Conservation (phyloP, 2,113 vertebrate genomes). For the Sebastes fasciatus region DNA sequence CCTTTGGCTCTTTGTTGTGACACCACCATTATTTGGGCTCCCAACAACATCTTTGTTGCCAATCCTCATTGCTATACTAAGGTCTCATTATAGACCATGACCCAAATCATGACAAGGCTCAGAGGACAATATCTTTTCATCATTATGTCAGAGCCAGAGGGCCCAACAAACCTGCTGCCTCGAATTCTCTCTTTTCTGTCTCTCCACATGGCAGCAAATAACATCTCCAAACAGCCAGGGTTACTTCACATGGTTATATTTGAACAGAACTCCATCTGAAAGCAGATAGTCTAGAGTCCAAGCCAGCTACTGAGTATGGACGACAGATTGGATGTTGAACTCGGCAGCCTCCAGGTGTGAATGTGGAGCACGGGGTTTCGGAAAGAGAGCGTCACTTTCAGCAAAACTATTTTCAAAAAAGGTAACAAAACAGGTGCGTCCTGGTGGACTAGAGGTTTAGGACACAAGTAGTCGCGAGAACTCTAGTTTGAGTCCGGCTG, state of each 20-base stretch:
- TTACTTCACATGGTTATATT: too few relatives aligned
- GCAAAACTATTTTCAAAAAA: background rate
- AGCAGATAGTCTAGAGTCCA: too few relatives aligned
- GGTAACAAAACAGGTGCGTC: background rate
- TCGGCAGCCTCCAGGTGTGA: background rate
- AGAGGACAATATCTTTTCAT: background rate
- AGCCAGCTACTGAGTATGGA: too few relatives aligned
- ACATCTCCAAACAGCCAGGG: too few relatives aligned
- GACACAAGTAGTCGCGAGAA: background rate
- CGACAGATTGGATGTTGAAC: background rate
- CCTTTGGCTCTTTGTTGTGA: background rate
- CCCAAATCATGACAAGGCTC: constrained; percentile 3
- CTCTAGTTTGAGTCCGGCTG: background rate
- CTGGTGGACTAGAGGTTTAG: background rate
- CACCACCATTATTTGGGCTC: background rate
- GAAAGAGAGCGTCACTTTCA: background rate
- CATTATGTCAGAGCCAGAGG: background rate
- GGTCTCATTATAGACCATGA: background rate
- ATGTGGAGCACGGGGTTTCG: background rate
- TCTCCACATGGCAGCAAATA: too few relatives aligned
- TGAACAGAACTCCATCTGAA: too few relatives aligned
- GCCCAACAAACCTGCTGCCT: background rate
- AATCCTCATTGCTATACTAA: background rate
- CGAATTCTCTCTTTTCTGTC: too few relatives aligned
- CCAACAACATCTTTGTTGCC: background rate